Evolutionary conservation across 2,797 vertebrate genomes (phyloP), one percentile per base, ranked within the genome.

Genomic region (Amazona finschi): DNA sequence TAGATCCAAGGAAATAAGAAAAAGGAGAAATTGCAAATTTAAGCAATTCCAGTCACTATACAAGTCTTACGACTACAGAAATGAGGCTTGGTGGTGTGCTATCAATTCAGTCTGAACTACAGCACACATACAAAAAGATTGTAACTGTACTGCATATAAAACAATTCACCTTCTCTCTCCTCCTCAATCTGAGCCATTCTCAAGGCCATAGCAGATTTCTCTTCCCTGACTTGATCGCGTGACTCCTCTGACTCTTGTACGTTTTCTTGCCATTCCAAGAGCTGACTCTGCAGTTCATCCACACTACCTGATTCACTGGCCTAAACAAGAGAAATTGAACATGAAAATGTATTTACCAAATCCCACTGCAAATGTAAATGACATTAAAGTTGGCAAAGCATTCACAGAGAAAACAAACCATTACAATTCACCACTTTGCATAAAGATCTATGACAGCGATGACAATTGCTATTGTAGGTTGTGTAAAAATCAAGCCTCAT

Each of bases 261-360:
- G 89, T 97, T 98, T 82, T 99, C 99, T 96, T 99, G 98, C 99
- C 99, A 99, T 95, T 99, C 99, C 95, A 99, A 96, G 46, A 99
- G 98, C 72, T 98, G 98, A 90, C 97, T 98, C 96, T 98, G 98
- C 38, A 98, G 78, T 81, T 99, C 99, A n/a, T 99, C 99, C 11
- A 97, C 97, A 5, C 99, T 99, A 83, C 98, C 98, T 0, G 98
- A 98, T 96, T 99, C 99, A 30, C 99, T 99, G 24, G 98, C 98
- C 99, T 99, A 94, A 11, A 75, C 6, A 46, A 64, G 25, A 95
- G 41, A 97, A 95, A 85, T 21, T 28, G 14, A 2, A 1, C 8
- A 21, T 58, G n/a, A 76, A 89, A 93, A 89, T 12, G 5, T 5
- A 65, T 61, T 69, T 60, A 78, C 11, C 73, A 77, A 49, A 61